These are phyloP conservation scores for Catharus fuscescens DNA, from an alignment of 2,113 vertebrate species.

Conservation along the genomic window DNA sequence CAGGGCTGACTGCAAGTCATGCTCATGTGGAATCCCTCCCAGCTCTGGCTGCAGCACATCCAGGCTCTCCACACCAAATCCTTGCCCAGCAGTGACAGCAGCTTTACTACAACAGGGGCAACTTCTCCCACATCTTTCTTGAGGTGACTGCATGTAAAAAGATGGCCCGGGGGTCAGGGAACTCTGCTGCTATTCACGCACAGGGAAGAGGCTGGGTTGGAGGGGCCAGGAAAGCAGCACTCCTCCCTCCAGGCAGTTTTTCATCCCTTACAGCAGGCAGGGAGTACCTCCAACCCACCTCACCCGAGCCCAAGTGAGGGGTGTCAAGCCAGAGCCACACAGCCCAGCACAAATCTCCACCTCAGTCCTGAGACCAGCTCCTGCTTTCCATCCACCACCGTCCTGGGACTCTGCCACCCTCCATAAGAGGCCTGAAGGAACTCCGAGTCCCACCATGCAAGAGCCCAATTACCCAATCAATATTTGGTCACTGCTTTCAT, in stretches of 20 bases:
- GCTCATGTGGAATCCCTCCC: neutral
- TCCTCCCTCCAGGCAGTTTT: neutral
- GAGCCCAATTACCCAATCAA: neutral
- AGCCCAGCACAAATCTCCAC: neutral
- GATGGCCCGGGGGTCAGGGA: neutral
- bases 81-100: fast-evolving
- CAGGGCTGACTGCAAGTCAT: constrained; percentile 54
- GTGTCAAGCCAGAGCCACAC: neutral
- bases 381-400: fast-evolving
- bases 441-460: neutral
- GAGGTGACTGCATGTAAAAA: neutral
- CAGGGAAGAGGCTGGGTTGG: neutral
- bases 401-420: neutral
- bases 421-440: neutral
- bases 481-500: neutral
- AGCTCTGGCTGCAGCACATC: neutral
- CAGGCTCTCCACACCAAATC: neutral
- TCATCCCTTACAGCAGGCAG: neutral
- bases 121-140: neutral
- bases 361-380: fast-evolving
- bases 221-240: neutral
- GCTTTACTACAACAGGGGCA: neutral
- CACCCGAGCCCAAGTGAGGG: fast-evolving
- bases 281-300: neutral
- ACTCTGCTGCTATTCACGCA: neutral